Base-by-base conservation (phyloP, 2,888 invertebrate species). In the Unio delphinus region DNA sequence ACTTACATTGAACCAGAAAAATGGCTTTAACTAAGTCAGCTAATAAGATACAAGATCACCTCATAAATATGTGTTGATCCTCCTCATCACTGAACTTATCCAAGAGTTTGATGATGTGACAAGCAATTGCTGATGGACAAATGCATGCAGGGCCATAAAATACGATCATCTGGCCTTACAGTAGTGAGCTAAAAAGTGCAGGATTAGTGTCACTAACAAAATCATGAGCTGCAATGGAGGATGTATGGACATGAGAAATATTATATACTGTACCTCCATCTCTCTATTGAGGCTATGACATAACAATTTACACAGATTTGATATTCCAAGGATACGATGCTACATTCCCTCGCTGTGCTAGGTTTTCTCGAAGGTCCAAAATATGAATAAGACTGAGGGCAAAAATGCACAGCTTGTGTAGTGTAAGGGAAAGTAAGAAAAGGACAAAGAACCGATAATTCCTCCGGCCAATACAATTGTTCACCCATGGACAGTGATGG, bases 361-460 rank as follows among this genome's bases (percentile, higher is more conserved):
- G 92, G 78, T 93, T 92, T 79, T 95, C 94, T 91, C 94, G 95
- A 90, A 95, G 94, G 87, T 96, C 93, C 90, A 99, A 93, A 79
- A 99, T 95, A 91, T 94, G 98, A 89, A 96, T 93, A 83, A 99
- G 93, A 91, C 97, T 97, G 87, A 98, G 93, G 70, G 95, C 94
- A 91, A 99, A 97, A 91, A 99, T 97, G 91, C 96, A 95, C 89
- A 97, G 93, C 97, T 99, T 99, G 91, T 99, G 99, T 88, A 97
- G 93, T 87, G 97, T 96, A 77, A 99, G 93, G 72, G 97, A 97
- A 89, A 98, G 94, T 79, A 99, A 94, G 91, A 99, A 99, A 92
- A 98, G 95, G 92, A 99, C 99, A 93, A 99, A 99, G 92, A 97
- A 98, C 89, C 99, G 93, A 91, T 99, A 99, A 92, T 98, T 98